These are phyloP conservation scores for Drosophila repletoides DNA, from an alignment of 1,140 invertebrate genomes.

Conservation along the genomic window DNA sequence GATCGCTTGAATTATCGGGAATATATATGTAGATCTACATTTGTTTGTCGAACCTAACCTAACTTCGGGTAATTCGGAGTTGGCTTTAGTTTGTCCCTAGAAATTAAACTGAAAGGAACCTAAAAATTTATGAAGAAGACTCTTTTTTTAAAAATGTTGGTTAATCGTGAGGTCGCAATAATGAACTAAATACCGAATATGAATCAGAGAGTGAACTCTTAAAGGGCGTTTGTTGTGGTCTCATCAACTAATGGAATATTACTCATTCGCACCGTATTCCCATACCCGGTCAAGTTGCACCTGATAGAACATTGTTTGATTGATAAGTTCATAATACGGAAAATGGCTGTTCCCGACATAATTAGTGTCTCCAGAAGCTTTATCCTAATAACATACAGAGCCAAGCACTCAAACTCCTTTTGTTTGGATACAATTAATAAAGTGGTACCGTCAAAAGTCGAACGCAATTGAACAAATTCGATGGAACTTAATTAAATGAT, in stretches of 20 bases:
- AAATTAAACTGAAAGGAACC: no score
- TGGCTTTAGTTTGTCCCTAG: no score
- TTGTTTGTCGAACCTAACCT: no score
- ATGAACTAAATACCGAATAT: not conserved
- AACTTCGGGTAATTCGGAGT: no score
- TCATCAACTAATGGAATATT: conserved; percentile 38
- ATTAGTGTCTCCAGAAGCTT: conserved; percentile 6
- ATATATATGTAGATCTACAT: no score
- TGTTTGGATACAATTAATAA: conserved; percentile 20
- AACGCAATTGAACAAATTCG: not conserved
- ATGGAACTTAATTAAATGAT: conserved; percentile 27
- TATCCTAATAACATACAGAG: conserved; percentile 6
- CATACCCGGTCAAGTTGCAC: not conserved
- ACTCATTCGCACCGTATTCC: conserved; percentile 10
- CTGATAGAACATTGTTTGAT: conserved; percentile 12
- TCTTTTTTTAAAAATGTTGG: no score
- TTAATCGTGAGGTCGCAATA: not conserved
- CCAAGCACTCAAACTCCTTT: not conserved
- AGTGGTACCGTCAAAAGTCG: conserved; percentile 1
- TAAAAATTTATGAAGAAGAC: no score
- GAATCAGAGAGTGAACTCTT: not conserved
- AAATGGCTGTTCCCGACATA: not conserved
- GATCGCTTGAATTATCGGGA: no score
- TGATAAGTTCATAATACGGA: conserved; percentile 21
- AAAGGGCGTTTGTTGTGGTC: conserved; percentile 2